These are phyloP conservation scores for Proterorhinus semilunaris DNA, from an alignment of 2,113 vertebrate genomes.

Conservation along the genomic window DNA sequence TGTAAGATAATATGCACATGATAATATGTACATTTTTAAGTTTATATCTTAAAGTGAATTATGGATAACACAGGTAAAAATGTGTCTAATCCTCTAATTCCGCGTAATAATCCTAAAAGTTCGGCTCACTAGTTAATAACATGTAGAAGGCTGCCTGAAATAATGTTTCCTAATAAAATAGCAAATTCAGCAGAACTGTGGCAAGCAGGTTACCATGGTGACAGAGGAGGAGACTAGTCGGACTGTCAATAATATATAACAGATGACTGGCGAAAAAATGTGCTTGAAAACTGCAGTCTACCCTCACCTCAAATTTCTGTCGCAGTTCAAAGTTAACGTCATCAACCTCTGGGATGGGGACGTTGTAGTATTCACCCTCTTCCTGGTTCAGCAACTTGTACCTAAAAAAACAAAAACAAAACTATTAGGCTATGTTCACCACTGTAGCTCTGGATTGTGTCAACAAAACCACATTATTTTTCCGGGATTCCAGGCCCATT, in stretches of 20 bases:
- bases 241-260: neutral
- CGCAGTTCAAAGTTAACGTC: constrained; percentile 88
- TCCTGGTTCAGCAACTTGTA: constrained; percentile 95
- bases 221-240: constrained; percentile 23
- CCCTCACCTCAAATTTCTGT: constrained; percentile 96
- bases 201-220: constrained; percentile 50
- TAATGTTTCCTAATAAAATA: constrained; percentile 6
- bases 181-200: neutral
- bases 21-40: too few relatives aligned
- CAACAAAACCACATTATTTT: too few relatives aligned
- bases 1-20: too few relatives aligned
- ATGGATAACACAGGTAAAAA: too few relatives aligned
- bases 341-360: constrained; percentile 91
- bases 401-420: constrained; percentile 66
- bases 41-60: too few relatives aligned
- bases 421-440: neutral
- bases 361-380: constrained; percentile 96
- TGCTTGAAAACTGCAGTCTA: neutral
- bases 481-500: too few relatives aligned
- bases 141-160: neutral
- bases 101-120: neutral
- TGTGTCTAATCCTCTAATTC: neutral
- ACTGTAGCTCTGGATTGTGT: neutral
- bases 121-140: too few relatives aligned
- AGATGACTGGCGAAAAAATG: neutral